Percentiles rank a stretch among this genome's conserved stretches.
These are phyloP conservation scores for Lumbricus terrestris DNA, from an alignment of 2,888 invertebrate genomes.

Conservation along the genomic window DNA sequence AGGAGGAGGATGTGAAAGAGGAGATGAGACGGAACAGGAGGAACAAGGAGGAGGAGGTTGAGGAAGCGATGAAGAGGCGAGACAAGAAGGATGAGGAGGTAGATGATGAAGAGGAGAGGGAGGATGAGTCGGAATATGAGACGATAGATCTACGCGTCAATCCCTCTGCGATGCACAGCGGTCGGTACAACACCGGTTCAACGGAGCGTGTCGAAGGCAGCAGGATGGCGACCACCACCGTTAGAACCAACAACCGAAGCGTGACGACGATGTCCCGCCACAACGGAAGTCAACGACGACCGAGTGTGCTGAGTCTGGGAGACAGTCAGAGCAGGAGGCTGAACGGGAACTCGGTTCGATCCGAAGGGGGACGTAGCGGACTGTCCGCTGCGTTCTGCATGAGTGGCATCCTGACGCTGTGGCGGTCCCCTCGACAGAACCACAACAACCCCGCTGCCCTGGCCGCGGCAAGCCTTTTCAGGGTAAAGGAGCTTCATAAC, in stretches of 20 bases:
- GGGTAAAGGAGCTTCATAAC: constrained; percentile 28
- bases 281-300: background rate
- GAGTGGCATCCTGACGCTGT: constrained; percentile 5
- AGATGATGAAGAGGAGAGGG: background rate
- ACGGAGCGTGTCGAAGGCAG: background rate
- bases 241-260: background rate
- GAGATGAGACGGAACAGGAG: background rate
- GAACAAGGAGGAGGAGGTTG: background rate
- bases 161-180: background rate
- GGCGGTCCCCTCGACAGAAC: background rate
- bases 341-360: background rate
- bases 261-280: background rate
- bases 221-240: background rate
- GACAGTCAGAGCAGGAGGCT: background rate
- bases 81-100: background rate
- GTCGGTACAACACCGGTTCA: background rate
- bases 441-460: background rate
- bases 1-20: background rate
- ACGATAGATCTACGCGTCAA: background rate
- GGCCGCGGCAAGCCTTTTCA: background rate
- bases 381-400: background rate
- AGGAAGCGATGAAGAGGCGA: background rate
- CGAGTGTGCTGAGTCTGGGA: background rate
- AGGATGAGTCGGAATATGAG: background rate
- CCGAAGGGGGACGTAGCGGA: background rate